phyloP scores from a whole-genome alignment of 2,888 invertebrate species.

The Oscheius sp. region DNA sequence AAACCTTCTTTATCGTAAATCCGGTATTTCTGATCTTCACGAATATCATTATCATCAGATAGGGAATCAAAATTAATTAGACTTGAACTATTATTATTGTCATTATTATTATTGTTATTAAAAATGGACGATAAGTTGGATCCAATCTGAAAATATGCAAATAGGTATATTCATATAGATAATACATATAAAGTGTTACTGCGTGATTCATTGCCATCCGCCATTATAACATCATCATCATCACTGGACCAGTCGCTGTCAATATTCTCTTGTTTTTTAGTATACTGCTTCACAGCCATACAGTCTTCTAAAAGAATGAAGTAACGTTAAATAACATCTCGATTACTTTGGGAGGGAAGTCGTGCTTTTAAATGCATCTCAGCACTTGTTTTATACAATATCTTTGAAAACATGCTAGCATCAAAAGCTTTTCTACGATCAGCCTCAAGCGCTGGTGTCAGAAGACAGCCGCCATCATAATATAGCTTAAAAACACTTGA shows the following conservation, averaged over 20 bases:
- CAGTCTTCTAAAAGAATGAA: too few relatives aligned
- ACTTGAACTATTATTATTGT: too few relatives aligned
- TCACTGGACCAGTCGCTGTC: neutral
- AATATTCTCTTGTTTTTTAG: neutral
- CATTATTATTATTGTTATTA: too few relatives aligned
- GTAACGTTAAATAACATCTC: too few relatives aligned
- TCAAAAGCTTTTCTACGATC: conserved; percentile 33
- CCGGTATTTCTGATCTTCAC: too few relatives aligned
- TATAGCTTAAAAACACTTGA: conserved; percentile 37
- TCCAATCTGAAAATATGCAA: too few relatives aligned
- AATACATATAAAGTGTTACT: conserved; percentile 44
- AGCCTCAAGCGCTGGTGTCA: too few relatives aligned
- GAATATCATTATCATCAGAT: neutral
- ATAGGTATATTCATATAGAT: neutral
- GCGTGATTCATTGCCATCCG: conserved; percentile 27
- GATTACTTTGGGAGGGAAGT: conserved; percentile 51
- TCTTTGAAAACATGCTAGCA: conserved; percentile 54
- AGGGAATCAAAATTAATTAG: too few relatives aligned
- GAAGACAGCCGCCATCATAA: conserved; percentile 47
- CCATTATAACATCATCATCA: neutral
- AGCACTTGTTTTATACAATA: conserved; percentile 61
- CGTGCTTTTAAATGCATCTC: conserved; percentile 48
- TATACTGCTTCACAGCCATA: neutral
- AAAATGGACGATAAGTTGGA: too few relatives aligned
- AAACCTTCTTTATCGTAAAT: too few relatives aligned